These are phyloP conservation scores for Adineta ricciae DNA, from an alignment of 2,888 invertebrate genomes.

Conservation along the genomic window DNA sequence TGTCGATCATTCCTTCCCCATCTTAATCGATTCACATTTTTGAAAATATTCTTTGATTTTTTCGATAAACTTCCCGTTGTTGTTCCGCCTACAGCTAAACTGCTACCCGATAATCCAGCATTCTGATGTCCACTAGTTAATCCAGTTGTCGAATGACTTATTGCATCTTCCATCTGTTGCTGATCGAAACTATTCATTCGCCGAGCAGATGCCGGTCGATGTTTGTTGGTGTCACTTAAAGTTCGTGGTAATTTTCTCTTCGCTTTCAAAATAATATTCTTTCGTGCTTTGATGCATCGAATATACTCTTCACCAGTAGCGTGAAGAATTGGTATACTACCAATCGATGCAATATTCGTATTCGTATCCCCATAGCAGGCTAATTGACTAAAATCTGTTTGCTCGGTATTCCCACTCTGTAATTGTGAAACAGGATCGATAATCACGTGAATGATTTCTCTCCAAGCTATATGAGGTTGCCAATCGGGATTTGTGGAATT, in stretches of 20 bases:
- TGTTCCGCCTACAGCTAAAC: not conserved
- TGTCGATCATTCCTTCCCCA: not conserved
- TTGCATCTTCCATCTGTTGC: not conserved
- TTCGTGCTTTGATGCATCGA: not conserved
- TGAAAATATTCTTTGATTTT: not conserved
- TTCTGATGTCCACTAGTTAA: not conserved
- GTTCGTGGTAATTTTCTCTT: not conserved
- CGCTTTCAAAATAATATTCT: not conserved
- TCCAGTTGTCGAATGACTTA: not conserved
- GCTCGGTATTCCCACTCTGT: not conserved
- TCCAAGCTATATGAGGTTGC: slow-evolving; percentile 19
- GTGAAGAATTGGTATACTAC: not conserved
- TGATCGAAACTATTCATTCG: slow-evolving; percentile 1
- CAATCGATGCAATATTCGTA: not conserved
- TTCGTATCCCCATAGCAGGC: not conserved
- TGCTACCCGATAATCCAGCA: not conserved
- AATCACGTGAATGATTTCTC: slow-evolving; percentile 14
- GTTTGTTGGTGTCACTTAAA: not conserved
- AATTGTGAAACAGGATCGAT: not conserved
- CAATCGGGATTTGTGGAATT: slow-evolving; percentile 18
- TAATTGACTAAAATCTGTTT: not conserved
- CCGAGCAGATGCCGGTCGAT: not conserved
- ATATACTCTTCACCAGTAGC: not conserved
- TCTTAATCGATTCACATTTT: slow-evolving; percentile 4
- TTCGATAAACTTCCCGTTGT: not conserved